phyloP scores from a whole-genome alignment of 2,888 invertebrate genomes.

The Drosophila merina region DNA sequence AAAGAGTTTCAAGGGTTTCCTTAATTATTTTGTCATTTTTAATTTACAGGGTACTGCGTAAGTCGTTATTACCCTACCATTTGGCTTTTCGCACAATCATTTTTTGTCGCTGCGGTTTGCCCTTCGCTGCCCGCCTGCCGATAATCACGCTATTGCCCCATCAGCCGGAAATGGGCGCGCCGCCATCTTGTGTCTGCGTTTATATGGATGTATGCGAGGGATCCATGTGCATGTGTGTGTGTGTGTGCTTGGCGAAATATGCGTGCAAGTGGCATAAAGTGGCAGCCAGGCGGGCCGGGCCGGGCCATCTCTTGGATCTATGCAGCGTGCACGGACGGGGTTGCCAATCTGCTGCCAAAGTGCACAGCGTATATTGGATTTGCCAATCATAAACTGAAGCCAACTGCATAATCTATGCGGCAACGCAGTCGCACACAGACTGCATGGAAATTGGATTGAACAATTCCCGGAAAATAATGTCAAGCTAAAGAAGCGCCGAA shows the following conservation, averaged over 20 bases:
- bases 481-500: neutral
- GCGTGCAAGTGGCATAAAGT: slow-evolving; percentile 76
- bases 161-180: slow-evolving; percentile 74
- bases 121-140: slow-evolving; percentile 66
- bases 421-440: slow-evolving; percentile 51
- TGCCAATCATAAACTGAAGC: slow-evolving; percentile 79
- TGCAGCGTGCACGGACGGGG: slow-evolving; percentile 23
- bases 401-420: slow-evolving; percentile 79
- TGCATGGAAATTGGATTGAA: slow-evolving; percentile 35
- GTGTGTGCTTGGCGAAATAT: slow-evolving; percentile 58
- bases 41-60: neutral
- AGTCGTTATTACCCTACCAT: neutral
- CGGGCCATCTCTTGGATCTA: slow-evolving; percentile 38
- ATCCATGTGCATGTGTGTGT: slow-evolving; percentile 7
- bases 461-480: slow-evolving; percentile 14
- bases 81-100: slow-evolving; percentile 30
- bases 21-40: neutral
- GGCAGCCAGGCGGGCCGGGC: slow-evolving; percentile 52
- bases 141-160: slow-evolving; percentile 76
- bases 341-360: slow-evolving; percentile 76
- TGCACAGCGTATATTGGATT: slow-evolving; percentile 77
- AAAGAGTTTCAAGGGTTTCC: too few species aligned
- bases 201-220: slow-evolving; percentile 19
- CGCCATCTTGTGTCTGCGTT: slow-evolving; percentile 72
- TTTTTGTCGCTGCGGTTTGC: slow-evolving; percentile 65